Evolutionary conservation across 2,113 vertebrate species (phyloP), one percentile per base, ranked within the genome.

Genomic region (Camelus dromedarius): DNA sequence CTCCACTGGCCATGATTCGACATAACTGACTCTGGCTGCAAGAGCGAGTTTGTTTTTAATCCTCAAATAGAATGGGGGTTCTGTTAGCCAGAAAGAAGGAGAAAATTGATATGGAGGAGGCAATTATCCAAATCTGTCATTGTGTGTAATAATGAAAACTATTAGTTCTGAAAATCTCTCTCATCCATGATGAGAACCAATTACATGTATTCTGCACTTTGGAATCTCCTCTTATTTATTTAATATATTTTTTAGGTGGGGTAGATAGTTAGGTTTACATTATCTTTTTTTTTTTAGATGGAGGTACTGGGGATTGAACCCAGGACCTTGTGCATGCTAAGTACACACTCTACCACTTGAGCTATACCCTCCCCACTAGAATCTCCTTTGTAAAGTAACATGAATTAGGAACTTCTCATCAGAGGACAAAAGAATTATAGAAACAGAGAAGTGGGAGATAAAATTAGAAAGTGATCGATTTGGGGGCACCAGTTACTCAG

Each of bases 1-100:
- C 48, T 80, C 52, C 10, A 15, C 38, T 14, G 18, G 46, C 35
- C 13, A 6, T 46, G 52, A n/a, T 30, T 90, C 82, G 50, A 15
- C 28, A 52, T 28, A 69, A 48, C 60, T 58, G 8, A 54, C 19
- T 64, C 46, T 87, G 48, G 35, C 42, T 83, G 22, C 3, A 24
- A 30, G 16, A 24, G 8, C 67, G 54, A 83, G 24, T 26, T 56
- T 11, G 76, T 48, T 77, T 80, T 62, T 48, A 50, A 72, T 15
- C 50, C 28, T 32, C 48, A 28, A 75, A 58, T 30, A 56, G 38
- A 84, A 30, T 20, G 66, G n/a, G 38, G 15, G 38, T 48, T 82
- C 62, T 38, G 50, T 52, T 84, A 83, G 8, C 52, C 83, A 79
- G 80, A 83, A 85, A 96, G 28, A 91, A 56, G 64, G 52, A 83